Evolutionary conservation across 1,140 invertebrate species (phyloP).

Genomic region (Drosophila simulans): DNA sequence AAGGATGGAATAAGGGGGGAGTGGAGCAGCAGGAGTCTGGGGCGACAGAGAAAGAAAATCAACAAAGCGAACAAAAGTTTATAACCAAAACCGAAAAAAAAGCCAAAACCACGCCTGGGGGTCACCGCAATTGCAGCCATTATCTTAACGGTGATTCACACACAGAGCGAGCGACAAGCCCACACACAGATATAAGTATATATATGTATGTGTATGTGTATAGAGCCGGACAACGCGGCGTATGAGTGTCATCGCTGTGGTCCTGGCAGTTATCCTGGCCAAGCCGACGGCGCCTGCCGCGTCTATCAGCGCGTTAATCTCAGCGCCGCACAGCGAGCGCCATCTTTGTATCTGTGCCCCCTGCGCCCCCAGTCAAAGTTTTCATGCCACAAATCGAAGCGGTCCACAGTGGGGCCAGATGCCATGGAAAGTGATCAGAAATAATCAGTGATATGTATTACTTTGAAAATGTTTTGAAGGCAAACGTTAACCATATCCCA

Average conservation of each 20-base stretch:
- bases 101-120: conserved; percentile 74
- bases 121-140: conserved; percentile 82
- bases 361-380: conserved; percentile 42
- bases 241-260: conserved; percentile 68
- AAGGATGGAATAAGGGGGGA: background rate
- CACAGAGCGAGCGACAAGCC: conserved; percentile 26
- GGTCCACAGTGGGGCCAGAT: conserved; percentile 33
- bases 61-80: conserved; percentile 75
- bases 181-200: conserved; percentile 4
- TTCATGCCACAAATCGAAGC: conserved; percentile 42
- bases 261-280: conserved; percentile 45
- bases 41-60: conserved; percentile 33
- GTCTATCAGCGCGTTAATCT: conserved; percentile 79
- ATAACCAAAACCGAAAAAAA: conserved; percentile 77
- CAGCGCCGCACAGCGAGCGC: conserved; percentile 45
- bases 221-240: conserved; percentile 53
- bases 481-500: too few relatives aligned
- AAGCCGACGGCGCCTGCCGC: conserved; percentile 64
- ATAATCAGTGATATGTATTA: background rate
- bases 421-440: background rate
- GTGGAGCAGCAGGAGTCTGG: conserved; percentile 8
- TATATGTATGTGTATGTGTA: background rate
- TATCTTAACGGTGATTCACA: conserved; percentile 76
- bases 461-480: background rate
- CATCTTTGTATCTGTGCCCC: conserved; percentile 71